Evolutionary conservation across 2,888 invertebrate species (phyloP), one percentile per base, ranked within the genome.

Genomic region (Drosophila incognita): DNA sequence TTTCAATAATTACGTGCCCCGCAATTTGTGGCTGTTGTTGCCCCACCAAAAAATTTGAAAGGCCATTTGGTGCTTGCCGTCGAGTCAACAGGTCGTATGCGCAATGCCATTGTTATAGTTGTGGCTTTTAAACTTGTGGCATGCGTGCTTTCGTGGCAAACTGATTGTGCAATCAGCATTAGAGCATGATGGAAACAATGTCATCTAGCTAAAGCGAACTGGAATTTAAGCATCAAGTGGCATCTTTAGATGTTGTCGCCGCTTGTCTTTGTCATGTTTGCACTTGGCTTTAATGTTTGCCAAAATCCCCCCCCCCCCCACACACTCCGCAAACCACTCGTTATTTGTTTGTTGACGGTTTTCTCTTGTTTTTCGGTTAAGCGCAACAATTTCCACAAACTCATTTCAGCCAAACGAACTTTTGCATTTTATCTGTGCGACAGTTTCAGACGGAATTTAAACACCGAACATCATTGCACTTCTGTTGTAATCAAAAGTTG

Each of bases 161-260:
- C 85, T 79, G 82, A 84, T 89, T 82, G 85, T 73, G 75, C 85
- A 87, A 89, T 89, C 85, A 87, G 77, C 76, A 64, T 80, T 76
- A 80, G 72, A 62, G 64, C 73, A 54, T 64, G 77, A 80, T 76
- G 59, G 53, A 53, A 76, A 58, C 77, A 76, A 48, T 56, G 61
- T 58, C 69, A 75, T 68, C 46, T 29, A 3, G 48, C 49, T 42
- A 49, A 77, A 27, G 29, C 46, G 42, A 36, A 63, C 56, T 61
- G 68, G 76, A 82, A 80, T 78, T 83, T 75, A 69, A 78, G 73
- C 89, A 79, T 76, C 87, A 87, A 74, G 84, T 73, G 72, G 66
- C 73, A 87, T 84, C 87, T 77, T 82, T 73, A 65, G 73, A 68
- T 84, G 85, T 82, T 84, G 81, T 74, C 82, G 69, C 79, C 69